Conservation (phyloP, 1,140 invertebrate species). For the Drosophila trapezifrons region DNA sequence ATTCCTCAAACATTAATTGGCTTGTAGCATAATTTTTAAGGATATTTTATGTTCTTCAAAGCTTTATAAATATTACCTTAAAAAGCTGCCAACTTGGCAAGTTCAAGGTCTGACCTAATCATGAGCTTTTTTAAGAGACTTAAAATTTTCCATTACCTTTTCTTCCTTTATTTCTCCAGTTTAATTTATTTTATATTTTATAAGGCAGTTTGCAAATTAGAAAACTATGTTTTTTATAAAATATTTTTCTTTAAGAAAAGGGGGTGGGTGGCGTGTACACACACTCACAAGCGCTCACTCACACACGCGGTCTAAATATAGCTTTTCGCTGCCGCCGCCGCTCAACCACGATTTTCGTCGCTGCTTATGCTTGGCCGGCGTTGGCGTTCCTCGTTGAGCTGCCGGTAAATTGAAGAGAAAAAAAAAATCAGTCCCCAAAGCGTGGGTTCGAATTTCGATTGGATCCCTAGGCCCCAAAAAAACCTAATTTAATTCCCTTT, state of each 20-base stretch:
- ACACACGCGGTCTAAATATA: constrained; percentile 58
- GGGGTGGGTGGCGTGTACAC: background rate
- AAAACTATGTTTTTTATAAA: background rate
- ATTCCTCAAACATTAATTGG: background rate
- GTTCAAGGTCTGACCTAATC: constrained; percentile 37
- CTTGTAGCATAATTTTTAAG: background rate
- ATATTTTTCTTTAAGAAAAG: background rate
- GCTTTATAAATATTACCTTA: background rate
- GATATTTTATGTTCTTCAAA: background rate
- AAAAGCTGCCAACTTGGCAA: constrained; percentile 31
- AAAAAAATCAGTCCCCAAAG: constrained; percentile 3
- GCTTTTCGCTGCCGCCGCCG: constrained; percentile 17
- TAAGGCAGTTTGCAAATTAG: background rate
- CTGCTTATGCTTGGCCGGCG: constrained; percentile 25
- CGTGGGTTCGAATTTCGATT: constrained; percentile 42
- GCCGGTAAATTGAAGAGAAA: constrained; percentile 15
- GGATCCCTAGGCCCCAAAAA: background rate
- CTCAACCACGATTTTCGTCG: constrained; percentile 35
- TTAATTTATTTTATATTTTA: background rate
- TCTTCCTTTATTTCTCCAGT: background rate
- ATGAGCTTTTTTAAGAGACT: constrained; percentile 10
- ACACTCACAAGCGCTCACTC: background rate
- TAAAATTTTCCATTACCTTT: background rate
- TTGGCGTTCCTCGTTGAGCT: constrained; percentile 53
- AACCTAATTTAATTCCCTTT: background rate